Base-by-base conservation (phyloP, 2,113 vertebrate genomes). In the Gopherus evgoodei region DNA sequence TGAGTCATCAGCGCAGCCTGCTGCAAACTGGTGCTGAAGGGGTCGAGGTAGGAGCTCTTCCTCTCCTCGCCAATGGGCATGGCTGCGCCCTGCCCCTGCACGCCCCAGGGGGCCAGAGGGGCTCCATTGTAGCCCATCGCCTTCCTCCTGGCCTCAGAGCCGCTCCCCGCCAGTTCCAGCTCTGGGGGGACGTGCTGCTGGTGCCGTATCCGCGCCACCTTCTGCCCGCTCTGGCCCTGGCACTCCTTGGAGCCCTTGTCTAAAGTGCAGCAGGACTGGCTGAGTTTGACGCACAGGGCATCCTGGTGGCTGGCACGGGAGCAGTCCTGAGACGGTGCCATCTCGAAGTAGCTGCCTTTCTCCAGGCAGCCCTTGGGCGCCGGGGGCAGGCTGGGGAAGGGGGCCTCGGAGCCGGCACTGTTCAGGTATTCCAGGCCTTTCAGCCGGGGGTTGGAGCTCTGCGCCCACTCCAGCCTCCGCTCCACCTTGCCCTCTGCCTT, bases 171-270 rank as follows among this genome's bases (percentile, higher is more conserved):
- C 0, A 83, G 95, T 76, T 98, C 98, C 0, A n/a, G 95, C 83
- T 99, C 99, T 0, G 98, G 96, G 52, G 98, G 96, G 87, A 98
- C 95, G 96, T 99, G 99, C 98, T 99, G 99, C 98, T 99, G 99
- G 96, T 99, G 99, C 92, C 99, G 99, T 97, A 99, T 99, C 31
- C 99, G 98, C 13, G 99, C 99, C 96, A 99, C 99, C 92, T 99
- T 99, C 97, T 99, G 99, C 56, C 93, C 88, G 22, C 85, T 95
- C 0, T 96, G 96, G 5, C 75, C 19, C 0, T 97, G 94, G 44
- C 65, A 83, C n/a, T 98, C 98, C 95, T 98, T 98, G 56, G 98
- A 97, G 2, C 98, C 98, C 98, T 99, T 99, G 95, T 99, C 99
- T 97, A 99, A 98, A 94, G 99, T 99, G 98, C 99, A 99, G 98